Evolutionary conservation across 2,888 invertebrate species (phyloP).

Genomic region (Anorthoa munda): DNA sequence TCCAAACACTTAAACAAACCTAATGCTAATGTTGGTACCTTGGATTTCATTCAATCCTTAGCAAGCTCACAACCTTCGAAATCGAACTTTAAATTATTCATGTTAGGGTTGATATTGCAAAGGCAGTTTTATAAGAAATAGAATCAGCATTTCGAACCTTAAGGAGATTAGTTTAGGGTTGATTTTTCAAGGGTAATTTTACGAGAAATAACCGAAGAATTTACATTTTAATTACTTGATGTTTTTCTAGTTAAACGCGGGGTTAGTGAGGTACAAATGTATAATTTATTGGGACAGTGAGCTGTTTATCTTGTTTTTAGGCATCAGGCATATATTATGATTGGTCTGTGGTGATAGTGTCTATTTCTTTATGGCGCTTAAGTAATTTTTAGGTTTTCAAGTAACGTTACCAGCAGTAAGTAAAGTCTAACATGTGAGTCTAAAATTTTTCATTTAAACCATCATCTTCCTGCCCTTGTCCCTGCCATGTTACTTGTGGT

Average conservation of each 20-base stretch:
- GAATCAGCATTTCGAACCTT: conserved; percentile 3
- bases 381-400: too few species aligned
- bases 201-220: conserved; percentile 50
- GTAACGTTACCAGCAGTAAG: too few species aligned
- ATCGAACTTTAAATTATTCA: neutral
- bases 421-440: too few species aligned
- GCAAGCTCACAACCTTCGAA: neutral
- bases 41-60: conserved; percentile 40
- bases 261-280: conserved; percentile 21
- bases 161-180: neutral
- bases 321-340: neutral
- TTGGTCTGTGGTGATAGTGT: neutral
- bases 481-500: too few species aligned
- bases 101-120: conserved; percentile 12
- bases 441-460: too few species aligned
- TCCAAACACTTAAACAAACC: conserved; percentile 32
- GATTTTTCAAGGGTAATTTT: neutral
- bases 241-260: conserved; percentile 61
- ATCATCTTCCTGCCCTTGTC: too few species aligned
- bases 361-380: neutral
- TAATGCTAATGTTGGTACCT: conserved; percentile 35
- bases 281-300: conserved; percentile 30
- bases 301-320: conserved; percentile 11
- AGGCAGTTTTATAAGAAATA: conserved; percentile 20
- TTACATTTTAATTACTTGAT: conserved; percentile 70